A percentile compares a stretch with the other conserved stretches of the same genome.
Evolutionary conservation across 2,113 vertebrate genomes (phyloP).

Genomic region (Amazona guildingii): DNA sequence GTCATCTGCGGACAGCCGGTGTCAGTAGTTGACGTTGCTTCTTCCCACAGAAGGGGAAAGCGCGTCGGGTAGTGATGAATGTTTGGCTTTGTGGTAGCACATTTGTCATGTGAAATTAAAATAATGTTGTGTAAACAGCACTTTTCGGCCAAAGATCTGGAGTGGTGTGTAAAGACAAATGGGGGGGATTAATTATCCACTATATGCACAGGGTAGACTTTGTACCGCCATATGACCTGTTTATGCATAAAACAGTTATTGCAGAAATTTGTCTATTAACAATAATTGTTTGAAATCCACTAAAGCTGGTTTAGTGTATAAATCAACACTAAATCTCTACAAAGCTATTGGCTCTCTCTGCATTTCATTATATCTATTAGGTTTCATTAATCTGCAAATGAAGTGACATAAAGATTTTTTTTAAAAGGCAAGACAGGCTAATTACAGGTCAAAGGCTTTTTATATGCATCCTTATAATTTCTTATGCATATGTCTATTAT

Average conservation of each 20-base stretch:
- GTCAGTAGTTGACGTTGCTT: background rate
- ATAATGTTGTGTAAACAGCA: slow-evolving; percentile 9
- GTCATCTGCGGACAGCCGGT: background rate
- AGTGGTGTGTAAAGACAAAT: background rate
- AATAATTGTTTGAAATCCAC: slow-evolving; percentile 31
- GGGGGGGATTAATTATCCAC: background rate
- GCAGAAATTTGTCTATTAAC: background rate
- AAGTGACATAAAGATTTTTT: slow-evolving; percentile 22
- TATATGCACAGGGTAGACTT: background rate
- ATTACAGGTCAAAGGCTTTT: slow-evolving; percentile 43
- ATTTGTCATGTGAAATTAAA: slow-evolving; percentile 41
- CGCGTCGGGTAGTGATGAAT: background rate
- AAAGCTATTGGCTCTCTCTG: background rate
- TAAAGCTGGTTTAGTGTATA: background rate
- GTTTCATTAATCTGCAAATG: slow-evolving; percentile 59
- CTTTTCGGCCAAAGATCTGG: background rate
- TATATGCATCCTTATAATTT: background rate
- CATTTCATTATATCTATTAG: slow-evolving; percentile 51
- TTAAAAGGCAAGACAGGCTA: background rate
- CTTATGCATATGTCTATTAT: background rate
- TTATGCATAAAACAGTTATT: background rate
- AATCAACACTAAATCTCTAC: slow-evolving; percentile 32
- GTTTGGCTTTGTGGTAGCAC: background rate
- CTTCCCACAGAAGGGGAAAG: background rate
- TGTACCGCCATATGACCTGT: background rate